These are phyloP conservation scores for Acridotheres tristis DNA, from an alignment of 2,797 vertebrate genomes.

Conservation along the genomic window DNA sequence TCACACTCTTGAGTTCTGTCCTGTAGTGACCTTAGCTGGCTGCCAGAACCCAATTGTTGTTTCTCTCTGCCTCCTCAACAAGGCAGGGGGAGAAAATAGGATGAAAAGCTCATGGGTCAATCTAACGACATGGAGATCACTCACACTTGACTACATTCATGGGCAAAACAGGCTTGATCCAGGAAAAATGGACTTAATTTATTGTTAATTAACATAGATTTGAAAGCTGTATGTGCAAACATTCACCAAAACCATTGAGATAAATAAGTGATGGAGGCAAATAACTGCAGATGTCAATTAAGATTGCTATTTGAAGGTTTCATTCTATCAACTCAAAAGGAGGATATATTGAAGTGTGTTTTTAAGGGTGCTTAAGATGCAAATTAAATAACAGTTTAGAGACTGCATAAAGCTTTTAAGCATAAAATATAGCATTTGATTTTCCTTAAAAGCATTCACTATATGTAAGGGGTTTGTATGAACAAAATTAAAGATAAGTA, in stretches of 20 bases:
- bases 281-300: neutral
- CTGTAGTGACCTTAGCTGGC: neutral
- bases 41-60: accelerated
- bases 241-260: neutral
- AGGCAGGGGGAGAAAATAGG: neutral
- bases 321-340: neutral
- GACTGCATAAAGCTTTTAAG: neutral
- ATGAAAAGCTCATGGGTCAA: neutral
- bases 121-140: neutral
- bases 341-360: neutral
- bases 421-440: neutral
- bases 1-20: neutral
- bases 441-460: conserved; percentile 16
- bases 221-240: neutral
- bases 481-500: neutral
- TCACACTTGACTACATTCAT: neutral
- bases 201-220: neutral
- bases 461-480: neutral
- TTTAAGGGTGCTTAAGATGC: neutral
- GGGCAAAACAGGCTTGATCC: neutral
- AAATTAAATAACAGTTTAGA: neutral
- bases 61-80: neutral
- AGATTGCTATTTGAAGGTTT: neutral
- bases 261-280: neutral
- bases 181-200: neutral